Conservation (phyloP, 2,888 invertebrate species). For the Apodemia hepburni region DNA sequence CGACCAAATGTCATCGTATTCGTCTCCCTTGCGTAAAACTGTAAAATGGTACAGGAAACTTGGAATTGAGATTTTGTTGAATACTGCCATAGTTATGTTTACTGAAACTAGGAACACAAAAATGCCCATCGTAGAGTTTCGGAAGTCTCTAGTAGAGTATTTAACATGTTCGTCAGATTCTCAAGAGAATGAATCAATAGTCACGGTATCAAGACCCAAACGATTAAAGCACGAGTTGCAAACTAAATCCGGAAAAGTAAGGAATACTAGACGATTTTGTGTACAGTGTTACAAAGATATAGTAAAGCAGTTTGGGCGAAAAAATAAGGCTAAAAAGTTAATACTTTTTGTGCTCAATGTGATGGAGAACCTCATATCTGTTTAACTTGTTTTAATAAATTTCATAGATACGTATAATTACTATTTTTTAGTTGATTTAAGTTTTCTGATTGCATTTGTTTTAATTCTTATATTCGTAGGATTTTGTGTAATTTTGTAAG, state of each 20-base stretch:
- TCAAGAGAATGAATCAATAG: background rate
- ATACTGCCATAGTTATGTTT: background rate
- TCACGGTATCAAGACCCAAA: background rate
- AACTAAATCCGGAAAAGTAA: background rate
- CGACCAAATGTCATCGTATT: constrained; percentile 1
- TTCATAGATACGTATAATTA: background rate
- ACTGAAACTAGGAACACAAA: background rate
- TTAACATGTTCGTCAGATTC: constrained; percentile 1
- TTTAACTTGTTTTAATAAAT: constrained; percentile 7
- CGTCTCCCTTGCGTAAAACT: background rate
- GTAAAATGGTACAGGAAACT: constrained; percentile 2
- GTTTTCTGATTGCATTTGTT: background rate
- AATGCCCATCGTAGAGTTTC: background rate
- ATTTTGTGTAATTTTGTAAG: background rate
- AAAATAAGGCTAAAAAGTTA: constrained; percentile 14
- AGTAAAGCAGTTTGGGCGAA: background rate
- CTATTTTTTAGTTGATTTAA: background rate
- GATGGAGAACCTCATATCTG: constrained; percentile 12
- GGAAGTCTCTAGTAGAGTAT: too few relatives aligned
- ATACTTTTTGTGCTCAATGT: constrained; percentile 14
- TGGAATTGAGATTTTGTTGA: background rate
- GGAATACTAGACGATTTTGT: constrained; percentile 2
- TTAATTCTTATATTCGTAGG: background rate
- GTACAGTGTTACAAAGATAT: constrained; percentile 8
- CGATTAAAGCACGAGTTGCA: background rate